phyloP scores from a whole-genome alignment of 2,797 vertebrate genomes.

The Gila robusta region DNA sequence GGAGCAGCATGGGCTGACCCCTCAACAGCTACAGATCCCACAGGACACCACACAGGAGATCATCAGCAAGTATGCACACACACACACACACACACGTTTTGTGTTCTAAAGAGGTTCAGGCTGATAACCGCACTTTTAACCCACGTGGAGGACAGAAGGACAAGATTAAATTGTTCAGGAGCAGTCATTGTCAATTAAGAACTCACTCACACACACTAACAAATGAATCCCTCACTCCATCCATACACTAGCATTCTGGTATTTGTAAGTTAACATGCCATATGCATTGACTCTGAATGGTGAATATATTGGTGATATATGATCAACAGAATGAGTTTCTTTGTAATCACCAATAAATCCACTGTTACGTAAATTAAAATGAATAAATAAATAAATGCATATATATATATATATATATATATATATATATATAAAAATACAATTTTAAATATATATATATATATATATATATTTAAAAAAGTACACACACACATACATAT shows the following conservation, averaged over 20 bases:
- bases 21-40: conserved; percentile 93
- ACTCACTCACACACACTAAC: conserved; percentile 35
- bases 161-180: conserved; percentile 32
- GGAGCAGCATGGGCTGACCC: conserved; percentile 92
- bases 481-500: no score
- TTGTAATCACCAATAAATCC: no score
- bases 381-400: no score
- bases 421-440: no score
- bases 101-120: neutral
- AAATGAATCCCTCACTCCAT: conserved; percentile 34
- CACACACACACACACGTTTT: neutral
- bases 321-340: neutral
- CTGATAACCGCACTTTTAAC: neutral
- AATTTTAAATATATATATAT: no score
- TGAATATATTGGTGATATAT: neutral
- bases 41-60: conserved; percentile 88
- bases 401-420: no score
- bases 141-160: conserved; percentile 4
- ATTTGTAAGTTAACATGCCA: conserved; percentile 34
- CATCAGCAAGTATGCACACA: conserved; percentile 85
- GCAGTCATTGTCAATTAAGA: conserved; percentile 31
- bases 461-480: no score
- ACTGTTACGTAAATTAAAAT: no score
- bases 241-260: conserved; percentile 22
- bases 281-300: neutral